These are phyloP conservation scores for Pagrus major DNA, from an alignment of 2,113 vertebrate species.

Conservation along the genomic window DNA sequence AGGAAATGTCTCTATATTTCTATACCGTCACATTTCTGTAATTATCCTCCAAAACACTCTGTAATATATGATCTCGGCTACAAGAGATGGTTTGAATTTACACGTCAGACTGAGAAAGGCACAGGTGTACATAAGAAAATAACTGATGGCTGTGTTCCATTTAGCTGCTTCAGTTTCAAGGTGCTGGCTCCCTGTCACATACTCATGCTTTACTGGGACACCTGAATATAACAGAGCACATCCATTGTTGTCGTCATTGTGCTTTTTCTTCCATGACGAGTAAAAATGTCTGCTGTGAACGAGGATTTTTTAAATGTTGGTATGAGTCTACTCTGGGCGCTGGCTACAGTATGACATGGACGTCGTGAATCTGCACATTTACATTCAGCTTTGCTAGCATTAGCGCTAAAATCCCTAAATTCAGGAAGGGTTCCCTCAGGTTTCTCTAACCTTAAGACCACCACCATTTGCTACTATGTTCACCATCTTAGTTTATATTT, in stretches of 20 bases:
- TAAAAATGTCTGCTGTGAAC: background rate
- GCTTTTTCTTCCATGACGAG: background rate
- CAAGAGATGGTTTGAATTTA: background rate
- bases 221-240: background rate
- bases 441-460: no score
- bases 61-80: no score
- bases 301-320: background rate
- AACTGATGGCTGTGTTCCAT: background rate
- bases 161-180: background rate
- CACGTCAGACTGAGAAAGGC: background rate
- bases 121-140: background rate
- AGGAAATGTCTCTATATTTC: no score
- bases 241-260: background rate
- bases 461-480: no score
- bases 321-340: background rate
- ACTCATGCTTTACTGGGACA: background rate
- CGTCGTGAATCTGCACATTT: no score
- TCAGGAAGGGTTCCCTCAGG: no score
- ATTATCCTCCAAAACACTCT: background rate
- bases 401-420: no score
- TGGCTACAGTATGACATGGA: no score
- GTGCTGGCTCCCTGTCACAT: background rate
- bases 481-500: no score
- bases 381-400: no score
- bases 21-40: no score